A percentile compares a stretch with the other conserved stretches of the same genome.
phyloP scores from a whole-genome alignment of 1,140 invertebrate species.

The Drosophila repletoides region DNA sequence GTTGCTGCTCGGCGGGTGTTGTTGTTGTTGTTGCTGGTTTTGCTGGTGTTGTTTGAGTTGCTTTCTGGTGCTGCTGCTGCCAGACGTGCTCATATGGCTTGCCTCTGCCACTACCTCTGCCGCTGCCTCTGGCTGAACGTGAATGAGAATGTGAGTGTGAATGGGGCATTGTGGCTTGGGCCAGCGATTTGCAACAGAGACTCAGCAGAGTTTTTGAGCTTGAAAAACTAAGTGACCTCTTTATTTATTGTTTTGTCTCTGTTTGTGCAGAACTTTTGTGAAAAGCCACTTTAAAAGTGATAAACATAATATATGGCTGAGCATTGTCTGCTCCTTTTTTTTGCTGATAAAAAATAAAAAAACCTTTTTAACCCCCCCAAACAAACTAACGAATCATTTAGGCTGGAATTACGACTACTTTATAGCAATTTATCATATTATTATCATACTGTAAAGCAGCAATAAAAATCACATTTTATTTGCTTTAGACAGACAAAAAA shows the following conservation, averaged over 20 bases:
- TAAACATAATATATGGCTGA: slow-evolving; percentile 1
- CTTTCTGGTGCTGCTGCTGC: slow-evolving; percentile 36
- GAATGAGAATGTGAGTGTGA: too few species aligned
- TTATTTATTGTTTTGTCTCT: slow-evolving; percentile 59
- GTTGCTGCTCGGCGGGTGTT: neutral
- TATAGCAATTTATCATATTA: too few species aligned
- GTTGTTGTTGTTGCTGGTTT: slow-evolving; percentile 5
- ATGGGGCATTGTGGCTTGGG: slow-evolving; percentile 43
- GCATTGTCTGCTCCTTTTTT: neutral
- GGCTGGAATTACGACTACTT: too few species aligned
- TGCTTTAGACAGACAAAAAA: too few species aligned
- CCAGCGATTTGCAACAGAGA: slow-evolving; percentile 59
- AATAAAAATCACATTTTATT: too few species aligned
- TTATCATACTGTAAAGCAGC: too few species aligned
- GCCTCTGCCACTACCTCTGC: too few species aligned
- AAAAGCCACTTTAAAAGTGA: slow-evolving; percentile 11
- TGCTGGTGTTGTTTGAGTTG: slow-evolving; percentile 26
- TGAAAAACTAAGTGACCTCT: slow-evolving; percentile 51
- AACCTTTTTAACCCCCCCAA: neutral
- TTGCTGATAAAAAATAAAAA: neutral
- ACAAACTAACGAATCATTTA: neutral
- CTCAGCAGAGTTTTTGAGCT: neutral
- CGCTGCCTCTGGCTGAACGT: too few species aligned
- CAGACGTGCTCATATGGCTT: slow-evolving; percentile 63
- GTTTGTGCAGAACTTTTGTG: slow-evolving; percentile 14